These are phyloP conservation scores for Drosophila orosa DNA, from an alignment of 1,140 invertebrate genomes.

Conservation along the genomic window DNA sequence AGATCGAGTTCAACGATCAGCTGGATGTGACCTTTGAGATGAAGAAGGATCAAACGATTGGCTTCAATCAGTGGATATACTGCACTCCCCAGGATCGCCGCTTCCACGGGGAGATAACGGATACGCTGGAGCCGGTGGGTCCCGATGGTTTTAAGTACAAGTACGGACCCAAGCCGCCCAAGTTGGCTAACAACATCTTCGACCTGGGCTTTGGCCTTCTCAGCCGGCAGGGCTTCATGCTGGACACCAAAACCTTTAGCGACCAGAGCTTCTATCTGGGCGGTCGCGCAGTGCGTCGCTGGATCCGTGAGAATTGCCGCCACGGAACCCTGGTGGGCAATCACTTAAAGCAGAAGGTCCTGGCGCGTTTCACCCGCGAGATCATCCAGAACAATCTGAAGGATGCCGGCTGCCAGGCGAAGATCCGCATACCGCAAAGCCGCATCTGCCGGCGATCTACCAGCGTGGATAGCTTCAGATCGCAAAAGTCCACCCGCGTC, in stretches of 20 bases:
- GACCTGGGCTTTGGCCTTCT: slow-evolving; percentile 58
- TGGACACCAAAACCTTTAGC: slow-evolving; percentile 1
- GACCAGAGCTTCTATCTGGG: slow-evolving; percentile 33
- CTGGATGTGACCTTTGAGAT: slow-evolving; percentile 41
- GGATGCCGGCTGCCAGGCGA: background rate
- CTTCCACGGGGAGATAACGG: slow-evolving; percentile 33
- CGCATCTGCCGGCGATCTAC: slow-evolving; percentile 5
- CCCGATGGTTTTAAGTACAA: slow-evolving; percentile 6
- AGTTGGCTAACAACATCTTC: slow-evolving; percentile 38
- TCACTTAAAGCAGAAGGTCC: slow-evolving; percentile 15
- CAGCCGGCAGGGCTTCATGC: slow-evolving; percentile 17
- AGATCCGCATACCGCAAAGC: background rate
- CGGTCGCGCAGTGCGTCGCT: slow-evolving; percentile 35
- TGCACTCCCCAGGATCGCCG: slow-evolving; percentile 50
- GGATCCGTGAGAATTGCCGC: slow-evolving; percentile 57
- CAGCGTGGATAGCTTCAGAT: slow-evolving; percentile 8
- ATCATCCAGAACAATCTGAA: slow-evolving; percentile 55
- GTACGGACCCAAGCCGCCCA: slow-evolving; percentile 6
- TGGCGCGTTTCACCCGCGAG: slow-evolving; percentile 28
- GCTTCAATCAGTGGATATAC: slow-evolving; percentile 53
- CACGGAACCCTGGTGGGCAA: slow-evolving; percentile 34
- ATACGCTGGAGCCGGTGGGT: slow-evolving; percentile 25
- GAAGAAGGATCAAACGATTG: background rate
- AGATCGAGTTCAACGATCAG: slow-evolving; percentile 51
- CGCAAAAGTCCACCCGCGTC: slow-evolving; percentile 15